Evolutionary conservation across 2,113 vertebrate species (phyloP).

Genomic region (Bubo blakistoni): DNA sequence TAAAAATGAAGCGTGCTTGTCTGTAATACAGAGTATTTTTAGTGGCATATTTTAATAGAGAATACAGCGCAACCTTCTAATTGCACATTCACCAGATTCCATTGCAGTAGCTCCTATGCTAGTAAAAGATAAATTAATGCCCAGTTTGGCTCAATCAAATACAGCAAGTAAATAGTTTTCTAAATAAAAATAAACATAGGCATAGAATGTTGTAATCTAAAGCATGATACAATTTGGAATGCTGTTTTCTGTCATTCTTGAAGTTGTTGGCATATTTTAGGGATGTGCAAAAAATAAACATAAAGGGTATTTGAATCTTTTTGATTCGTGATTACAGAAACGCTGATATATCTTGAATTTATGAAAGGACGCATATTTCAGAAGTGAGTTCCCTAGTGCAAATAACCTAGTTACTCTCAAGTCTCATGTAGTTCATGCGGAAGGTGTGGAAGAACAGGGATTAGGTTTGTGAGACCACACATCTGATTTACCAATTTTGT

Average conservation of each 20-base stretch:
- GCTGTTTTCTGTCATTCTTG: conserved; percentile 54
- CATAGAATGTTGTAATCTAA: conserved; percentile 47
- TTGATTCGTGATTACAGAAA: neutral
- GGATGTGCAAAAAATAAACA: conserved; percentile 29
- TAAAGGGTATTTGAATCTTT: neutral
- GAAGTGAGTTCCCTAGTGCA: neutral
- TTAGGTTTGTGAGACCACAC: neutral
- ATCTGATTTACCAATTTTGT: neutral
- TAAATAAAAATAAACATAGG: conserved; percentile 57
- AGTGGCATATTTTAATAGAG: neutral
- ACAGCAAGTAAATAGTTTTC: conserved; percentile 40
- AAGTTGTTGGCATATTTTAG: neutral
- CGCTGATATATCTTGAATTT: neutral
- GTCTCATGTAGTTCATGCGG: neutral
- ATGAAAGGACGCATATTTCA: neutral
- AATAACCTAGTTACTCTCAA: neutral
- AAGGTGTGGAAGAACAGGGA: neutral
- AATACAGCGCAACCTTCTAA: conserved; percentile 7
- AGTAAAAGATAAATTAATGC: conserved; percentile 40
- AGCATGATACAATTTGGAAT: conserved; percentile 22
- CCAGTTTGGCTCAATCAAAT: conserved; percentile 53
- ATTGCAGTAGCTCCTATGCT: conserved; percentile 20
- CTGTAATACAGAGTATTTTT: neutral
- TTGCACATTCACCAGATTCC: conserved; percentile 43
- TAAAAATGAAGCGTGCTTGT: neutral